A percentile compares a stretch with the other conserved stretches of the same genome.
phyloP scores from a whole-genome alignment of 2,888 invertebrate species.

The Blera fallax region DNA sequence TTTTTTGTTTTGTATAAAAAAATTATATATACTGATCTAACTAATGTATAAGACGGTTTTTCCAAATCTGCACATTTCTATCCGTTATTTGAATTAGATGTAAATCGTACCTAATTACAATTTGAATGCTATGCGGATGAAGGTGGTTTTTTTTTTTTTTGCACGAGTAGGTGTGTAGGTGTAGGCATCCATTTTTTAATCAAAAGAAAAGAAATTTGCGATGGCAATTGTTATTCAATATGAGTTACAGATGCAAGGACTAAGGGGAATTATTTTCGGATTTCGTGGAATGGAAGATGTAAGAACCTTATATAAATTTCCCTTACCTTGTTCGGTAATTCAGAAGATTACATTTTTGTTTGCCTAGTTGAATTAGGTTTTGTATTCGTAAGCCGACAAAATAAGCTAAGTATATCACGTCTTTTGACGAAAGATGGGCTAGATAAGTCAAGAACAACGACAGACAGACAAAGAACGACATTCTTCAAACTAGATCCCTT shows the following conservation, averaged over 20 bases:
- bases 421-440: too few relatives aligned
- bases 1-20: conserved; percentile 53
- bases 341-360: too few relatives aligned
- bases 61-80: conserved; percentile 6
- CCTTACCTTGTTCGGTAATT: background rate
- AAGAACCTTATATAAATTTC: too few relatives aligned
- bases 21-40: conserved; percentile 62
- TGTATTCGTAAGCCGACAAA: too few relatives aligned
- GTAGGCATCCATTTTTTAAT: background rate
- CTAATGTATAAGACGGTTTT: conserved; percentile 40
- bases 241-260: background rate
- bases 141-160: background rate
- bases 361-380: too few relatives aligned
- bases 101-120: background rate
- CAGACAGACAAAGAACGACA: too few relatives aligned
- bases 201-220: background rate
- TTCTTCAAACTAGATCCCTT: too few relatives aligned
- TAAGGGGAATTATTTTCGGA: background rate
- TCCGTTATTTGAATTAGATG: background rate
- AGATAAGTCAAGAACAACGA: too few relatives aligned
- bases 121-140: background rate
- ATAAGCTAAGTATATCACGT: too few relatives aligned
- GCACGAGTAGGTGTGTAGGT: background rate
- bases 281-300: too few relatives aligned
- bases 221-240: background rate